These are phyloP conservation scores for Leuciscus waleckii DNA, from an alignment of 2,797 vertebrate genomes.

Conservation along the genomic window DNA sequence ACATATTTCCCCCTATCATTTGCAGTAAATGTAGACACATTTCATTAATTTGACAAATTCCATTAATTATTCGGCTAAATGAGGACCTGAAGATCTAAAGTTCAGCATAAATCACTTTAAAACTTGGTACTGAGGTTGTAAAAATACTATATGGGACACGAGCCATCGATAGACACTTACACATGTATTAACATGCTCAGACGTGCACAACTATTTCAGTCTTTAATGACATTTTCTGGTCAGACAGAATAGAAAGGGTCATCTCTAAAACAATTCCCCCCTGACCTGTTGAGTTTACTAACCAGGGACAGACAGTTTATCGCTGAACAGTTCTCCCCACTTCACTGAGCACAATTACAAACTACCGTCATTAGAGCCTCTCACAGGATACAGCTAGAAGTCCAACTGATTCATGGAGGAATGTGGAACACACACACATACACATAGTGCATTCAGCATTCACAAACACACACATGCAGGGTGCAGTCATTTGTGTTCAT, in stretches of 20 bases:
- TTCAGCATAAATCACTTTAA: not conserved
- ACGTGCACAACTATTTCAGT: conserved; percentile 24
- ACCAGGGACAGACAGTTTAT: conserved; percentile 68
- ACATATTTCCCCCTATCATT: not conserved
- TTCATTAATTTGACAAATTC: not conserved
- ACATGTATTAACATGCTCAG: not conserved
- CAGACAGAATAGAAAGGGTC: conserved; percentile 55
- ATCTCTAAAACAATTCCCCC: conserved; percentile 50
- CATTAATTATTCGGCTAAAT: not conserved
- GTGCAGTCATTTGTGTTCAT: conserved; percentile 52
- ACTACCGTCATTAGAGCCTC: conserved; percentile 71
- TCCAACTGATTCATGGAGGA: conserved; percentile 76
- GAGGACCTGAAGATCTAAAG: not conserved
- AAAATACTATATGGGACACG: conserved; percentile 2
- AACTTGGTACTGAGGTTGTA: not conserved
- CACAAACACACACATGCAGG: conserved; percentile 12
- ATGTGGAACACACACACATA: conserved; percentile 70
- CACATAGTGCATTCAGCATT: conserved; percentile 54
- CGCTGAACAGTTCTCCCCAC: conserved; percentile 68
- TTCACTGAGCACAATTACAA: conserved; percentile 77
- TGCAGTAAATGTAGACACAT: not conserved
- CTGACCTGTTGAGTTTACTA: conserved; percentile 63
- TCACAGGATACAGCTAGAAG: conserved; percentile 76
- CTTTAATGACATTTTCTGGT: conserved; percentile 52
- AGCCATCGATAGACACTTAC: not conserved